Conservation (phyloP, 2,797 vertebrate species). For the Buceros bicornis region DNA sequence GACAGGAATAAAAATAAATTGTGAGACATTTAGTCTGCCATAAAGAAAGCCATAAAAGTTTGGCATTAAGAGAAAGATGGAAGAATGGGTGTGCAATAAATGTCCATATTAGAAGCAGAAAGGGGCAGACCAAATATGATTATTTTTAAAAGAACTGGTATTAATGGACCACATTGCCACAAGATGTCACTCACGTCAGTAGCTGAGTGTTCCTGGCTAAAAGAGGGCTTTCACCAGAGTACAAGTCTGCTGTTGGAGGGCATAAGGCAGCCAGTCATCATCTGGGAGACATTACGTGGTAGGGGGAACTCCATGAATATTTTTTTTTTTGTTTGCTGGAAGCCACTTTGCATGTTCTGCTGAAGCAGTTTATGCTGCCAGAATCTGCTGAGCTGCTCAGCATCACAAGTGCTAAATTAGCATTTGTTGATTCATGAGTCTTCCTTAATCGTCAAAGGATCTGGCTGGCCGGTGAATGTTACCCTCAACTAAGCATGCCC, state of each 20-base stretch:
- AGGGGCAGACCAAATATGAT: not conserved
- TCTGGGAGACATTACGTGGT: not conserved
- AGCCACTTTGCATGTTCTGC: not conserved
- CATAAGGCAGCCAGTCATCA: not conserved
- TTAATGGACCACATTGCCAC: slow-evolving; percentile 8
- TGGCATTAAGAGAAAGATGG: not conserved
- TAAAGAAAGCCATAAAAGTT: not conserved
- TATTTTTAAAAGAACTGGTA: not conserved
- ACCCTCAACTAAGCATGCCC: not conserved
- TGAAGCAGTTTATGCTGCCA: not conserved
- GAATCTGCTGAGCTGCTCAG: not conserved
- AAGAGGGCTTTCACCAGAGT: not conserved
- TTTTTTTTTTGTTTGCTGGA: not conserved
- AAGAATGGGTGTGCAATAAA: not conserved
- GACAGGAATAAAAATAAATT: not conserved
- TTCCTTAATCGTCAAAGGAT: not conserved
- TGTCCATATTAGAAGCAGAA: not conserved
- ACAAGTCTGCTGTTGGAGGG: not conserved
- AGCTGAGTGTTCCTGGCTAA: not conserved
- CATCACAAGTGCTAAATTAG: not conserved
- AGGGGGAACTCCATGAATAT: not conserved
- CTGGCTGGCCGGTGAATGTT: not conserved
- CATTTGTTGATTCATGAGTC: not conserved
- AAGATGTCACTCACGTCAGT: slow-evolving; percentile 55
- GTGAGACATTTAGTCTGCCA: not conserved